Evolutionary conservation across 2,888 invertebrate genomes (phyloP), one percentile per base, ranked within the genome.

Genomic region (Pammene aurita): DNA sequence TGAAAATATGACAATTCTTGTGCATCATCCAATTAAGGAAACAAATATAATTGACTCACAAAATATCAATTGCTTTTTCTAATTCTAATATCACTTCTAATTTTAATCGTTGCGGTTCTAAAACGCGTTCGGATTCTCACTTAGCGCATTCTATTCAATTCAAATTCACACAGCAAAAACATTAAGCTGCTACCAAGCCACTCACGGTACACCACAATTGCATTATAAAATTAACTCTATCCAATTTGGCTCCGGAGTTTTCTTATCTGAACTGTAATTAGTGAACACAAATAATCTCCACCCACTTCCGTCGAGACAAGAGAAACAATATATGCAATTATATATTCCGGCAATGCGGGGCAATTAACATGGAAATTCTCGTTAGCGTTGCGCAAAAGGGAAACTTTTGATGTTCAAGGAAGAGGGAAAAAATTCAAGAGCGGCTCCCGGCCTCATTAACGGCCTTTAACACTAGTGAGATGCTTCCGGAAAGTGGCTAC

Each of bases 341-440:
- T 86, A 87, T 84, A 89, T 90, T 89, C 90, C 78, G 82, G 81
- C 78, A 83, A 78, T 84, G 83, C 78, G 79, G 82, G 88, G 87
- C 87, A 90, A 90, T 90, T 90, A 90, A 87, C 88, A 87, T 87
- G 85, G 84, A 86, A 88, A 86, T 88, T 85, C 90, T 90, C 89
- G 86, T 90, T 89, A 88, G 85, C 85, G 81, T 84, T 83, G 84
- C 80, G 88, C 84, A 87, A 89, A 62, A 89, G 84, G 86, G 83
- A 86, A 89, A 90, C 90, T 90, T 90, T 88, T 89, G 89, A 90
- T 89, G 89, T 86, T 86, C 87, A 88, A 84, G 84, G 87, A 87
- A 81, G 83, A 81, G 80, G 80, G 72, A 84, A 90, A 90, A 90
- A 89, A 84, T 84, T 84, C 80, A 87, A 89, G 89, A 86, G 87